These are phyloP conservation scores for Progne subis DNA, from an alignment of 2,113 vertebrate species.

Conservation along the genomic window DNA sequence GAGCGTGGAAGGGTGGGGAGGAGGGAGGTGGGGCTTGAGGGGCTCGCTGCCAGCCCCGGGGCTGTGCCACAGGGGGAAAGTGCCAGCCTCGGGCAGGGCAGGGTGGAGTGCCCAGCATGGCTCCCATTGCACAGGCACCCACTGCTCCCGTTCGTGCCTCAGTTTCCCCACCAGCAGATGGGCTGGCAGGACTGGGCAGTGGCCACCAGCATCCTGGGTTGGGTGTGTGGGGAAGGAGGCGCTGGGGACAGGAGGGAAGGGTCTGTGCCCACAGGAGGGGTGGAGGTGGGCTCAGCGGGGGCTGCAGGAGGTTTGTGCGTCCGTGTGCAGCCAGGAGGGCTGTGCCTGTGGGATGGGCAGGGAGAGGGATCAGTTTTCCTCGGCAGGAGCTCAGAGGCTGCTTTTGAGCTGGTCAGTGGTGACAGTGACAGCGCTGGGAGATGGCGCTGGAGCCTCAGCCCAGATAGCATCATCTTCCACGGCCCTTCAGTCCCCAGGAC, in stretches of 20 bases:
- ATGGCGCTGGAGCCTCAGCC: not conserved
- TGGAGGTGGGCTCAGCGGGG: not conserved
- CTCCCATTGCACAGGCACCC: not conserved
- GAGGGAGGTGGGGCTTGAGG: not conserved
- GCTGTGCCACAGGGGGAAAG: not conserved
- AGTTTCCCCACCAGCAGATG: not conserved
- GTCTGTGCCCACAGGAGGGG: no score
- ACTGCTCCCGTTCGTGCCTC: not conserved
- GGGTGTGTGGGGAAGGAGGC: not conserved
- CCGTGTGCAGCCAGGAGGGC: not conserved
- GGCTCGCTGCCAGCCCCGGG: not conserved
- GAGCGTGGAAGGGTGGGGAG: not conserved
- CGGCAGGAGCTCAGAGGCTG: not conserved
- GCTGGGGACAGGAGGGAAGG: not conserved
- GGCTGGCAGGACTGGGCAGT: not conserved
- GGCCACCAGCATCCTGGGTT: not conserved
- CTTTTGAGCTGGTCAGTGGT: not conserved
- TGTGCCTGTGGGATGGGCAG: not conserved
- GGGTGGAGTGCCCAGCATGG: fast-evolving
- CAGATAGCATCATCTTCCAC: fast-evolving
- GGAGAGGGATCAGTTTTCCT: not conserved
- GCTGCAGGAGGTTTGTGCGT: not conserved
- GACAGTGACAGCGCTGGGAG: not conserved
- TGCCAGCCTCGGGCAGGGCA: not conserved
- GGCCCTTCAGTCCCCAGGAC: not conserved